phyloP scores from a whole-genome alignment of 92 coral and sea anemone species.

The Muricea muricata region DNA sequence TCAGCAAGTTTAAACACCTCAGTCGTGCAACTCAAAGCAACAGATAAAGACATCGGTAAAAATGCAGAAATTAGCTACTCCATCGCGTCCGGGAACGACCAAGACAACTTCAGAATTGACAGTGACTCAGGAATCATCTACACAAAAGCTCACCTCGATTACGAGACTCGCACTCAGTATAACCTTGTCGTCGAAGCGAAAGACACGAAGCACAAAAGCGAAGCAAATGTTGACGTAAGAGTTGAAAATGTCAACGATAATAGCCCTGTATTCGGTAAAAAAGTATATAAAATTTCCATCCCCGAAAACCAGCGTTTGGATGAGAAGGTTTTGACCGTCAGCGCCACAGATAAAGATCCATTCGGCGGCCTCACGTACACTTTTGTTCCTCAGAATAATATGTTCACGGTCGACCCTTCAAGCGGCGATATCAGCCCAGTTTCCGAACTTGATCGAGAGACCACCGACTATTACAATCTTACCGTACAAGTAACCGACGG shows the following conservation, averaged over 20 bases:
- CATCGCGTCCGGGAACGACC: constrained; percentile 74
- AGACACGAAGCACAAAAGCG: constrained; percentile 61
- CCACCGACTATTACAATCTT: constrained; percentile 57
- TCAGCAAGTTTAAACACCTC: constrained; percentile 28
- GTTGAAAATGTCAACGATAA: constrained; percentile 82
- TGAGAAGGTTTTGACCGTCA: constrained; percentile 61
- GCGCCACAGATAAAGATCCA: constrained; percentile 78
- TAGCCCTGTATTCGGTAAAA: constrained; percentile 63
- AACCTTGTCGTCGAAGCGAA: constrained; percentile 73
- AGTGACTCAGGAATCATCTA: constrained; percentile 59
- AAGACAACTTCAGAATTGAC: constrained; percentile 68
- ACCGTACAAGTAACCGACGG: constrained; percentile 75
- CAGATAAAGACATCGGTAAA: constrained; percentile 72
- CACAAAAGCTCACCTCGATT: constrained; percentile 75
- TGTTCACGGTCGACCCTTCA: constrained; percentile 60
- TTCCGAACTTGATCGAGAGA: constrained; percentile 76
- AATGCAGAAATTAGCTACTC: constrained; percentile 75
- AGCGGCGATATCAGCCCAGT: constrained; percentile 56
- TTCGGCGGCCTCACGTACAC: constrained; percentile 72
- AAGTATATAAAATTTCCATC: constrained; percentile 59
- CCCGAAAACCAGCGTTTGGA: constrained; percentile 69
- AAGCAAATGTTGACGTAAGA: constrained; percentile 54
- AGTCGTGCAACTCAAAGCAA: constrained; percentile 73
- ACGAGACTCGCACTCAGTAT: constrained; percentile 60
- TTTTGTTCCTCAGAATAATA: constrained; percentile 52